phyloP scores from a whole-genome alignment of 2,113 vertebrate species.

The Engystomops pustulosus region DNA sequence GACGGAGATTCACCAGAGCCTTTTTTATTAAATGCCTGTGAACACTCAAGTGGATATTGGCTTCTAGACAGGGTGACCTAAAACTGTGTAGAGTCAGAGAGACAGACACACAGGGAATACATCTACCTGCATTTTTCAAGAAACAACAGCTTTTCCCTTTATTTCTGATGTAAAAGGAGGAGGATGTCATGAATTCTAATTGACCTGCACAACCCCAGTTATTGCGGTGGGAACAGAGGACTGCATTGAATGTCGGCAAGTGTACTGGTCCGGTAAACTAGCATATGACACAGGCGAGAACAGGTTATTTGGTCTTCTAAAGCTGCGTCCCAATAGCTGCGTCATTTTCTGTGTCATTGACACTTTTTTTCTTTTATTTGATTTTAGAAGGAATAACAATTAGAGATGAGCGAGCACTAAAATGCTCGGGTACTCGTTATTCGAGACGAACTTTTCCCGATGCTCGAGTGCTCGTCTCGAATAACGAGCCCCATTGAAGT shows the following conservation, averaged over 20 bases:
- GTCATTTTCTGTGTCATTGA: conserved; percentile 18
- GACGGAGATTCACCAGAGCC: neutral
- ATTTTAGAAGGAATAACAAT: neutral
- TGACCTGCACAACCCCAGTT: neutral
- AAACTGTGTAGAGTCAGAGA: conserved; percentile 36
- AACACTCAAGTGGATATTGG: conserved; percentile 33
- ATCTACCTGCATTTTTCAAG: neutral
- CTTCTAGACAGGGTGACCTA: conserved; percentile 18
- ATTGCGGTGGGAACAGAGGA: neutral
- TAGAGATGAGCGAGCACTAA: too few relatives aligned
- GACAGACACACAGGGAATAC: conserved; percentile 1
- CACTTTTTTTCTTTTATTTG: neutral
- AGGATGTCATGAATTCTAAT: neutral
- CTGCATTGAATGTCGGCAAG: neutral
- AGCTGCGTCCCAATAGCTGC: conserved; percentile 11
- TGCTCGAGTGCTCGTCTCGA: too few relatives aligned
- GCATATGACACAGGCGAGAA: neutral
- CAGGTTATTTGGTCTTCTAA: neutral
- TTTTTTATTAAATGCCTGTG: conserved; percentile 47
- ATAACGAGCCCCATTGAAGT: too few relatives aligned
- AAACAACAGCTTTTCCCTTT: neutral
- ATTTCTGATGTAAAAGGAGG: neutral
- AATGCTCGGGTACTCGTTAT: too few relatives aligned
- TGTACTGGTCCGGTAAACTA: neutral
- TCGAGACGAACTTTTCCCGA: too few relatives aligned